Conservation (phyloP, 2,113 vertebrate species). For the Stegastes partitus region DNA sequence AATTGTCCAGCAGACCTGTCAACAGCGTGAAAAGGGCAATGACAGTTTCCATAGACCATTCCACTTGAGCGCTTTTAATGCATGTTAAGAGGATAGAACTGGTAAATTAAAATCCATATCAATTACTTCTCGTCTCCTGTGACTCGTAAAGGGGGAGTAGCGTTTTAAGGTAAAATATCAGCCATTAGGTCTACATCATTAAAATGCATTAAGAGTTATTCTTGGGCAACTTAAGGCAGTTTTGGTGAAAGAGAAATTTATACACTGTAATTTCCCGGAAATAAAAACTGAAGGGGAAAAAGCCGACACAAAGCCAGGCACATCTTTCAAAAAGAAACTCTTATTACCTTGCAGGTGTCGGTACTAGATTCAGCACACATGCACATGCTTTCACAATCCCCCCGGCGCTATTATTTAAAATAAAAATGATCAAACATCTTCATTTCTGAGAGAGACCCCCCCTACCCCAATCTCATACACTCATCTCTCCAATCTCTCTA, state of each 20-base stretch:
- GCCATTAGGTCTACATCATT: conserved; percentile 55
- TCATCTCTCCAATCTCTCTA: conserved; percentile 15
- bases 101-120: conserved; percentile 77
- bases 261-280: conserved; percentile 29
- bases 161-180: conserved; percentile 62
- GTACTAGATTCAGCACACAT: conserved; percentile 33
- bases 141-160: conserved; percentile 52
- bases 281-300: conserved; percentile 7
- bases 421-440: conserved; percentile 51
- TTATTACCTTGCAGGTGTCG: conserved; percentile 46
- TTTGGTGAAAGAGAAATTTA: conserved; percentile 27
- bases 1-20: conserved; percentile 58
- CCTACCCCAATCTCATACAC: neutral
- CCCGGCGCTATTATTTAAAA: conserved; percentile 40
- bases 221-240: conserved; percentile 17
- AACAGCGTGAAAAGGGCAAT: conserved; percentile 60
- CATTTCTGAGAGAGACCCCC: conserved; percentile 33
- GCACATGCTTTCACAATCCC: conserved; percentile 37
- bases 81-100: conserved; percentile 62
- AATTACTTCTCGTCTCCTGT: conserved; percentile 61
- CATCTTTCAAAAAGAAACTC: conserved; percentile 39
- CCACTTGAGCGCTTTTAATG: conserved; percentile 68
- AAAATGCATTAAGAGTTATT: conserved; percentile 65
- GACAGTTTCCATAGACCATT: conserved; percentile 66
- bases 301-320: conserved; percentile 24